A percentile compares a stretch with the other conserved stretches of the same genome.
Evolutionary conservation across 2,888 invertebrate genomes (phyloP).

Genomic region (Meandrusa payeni): DNA sequence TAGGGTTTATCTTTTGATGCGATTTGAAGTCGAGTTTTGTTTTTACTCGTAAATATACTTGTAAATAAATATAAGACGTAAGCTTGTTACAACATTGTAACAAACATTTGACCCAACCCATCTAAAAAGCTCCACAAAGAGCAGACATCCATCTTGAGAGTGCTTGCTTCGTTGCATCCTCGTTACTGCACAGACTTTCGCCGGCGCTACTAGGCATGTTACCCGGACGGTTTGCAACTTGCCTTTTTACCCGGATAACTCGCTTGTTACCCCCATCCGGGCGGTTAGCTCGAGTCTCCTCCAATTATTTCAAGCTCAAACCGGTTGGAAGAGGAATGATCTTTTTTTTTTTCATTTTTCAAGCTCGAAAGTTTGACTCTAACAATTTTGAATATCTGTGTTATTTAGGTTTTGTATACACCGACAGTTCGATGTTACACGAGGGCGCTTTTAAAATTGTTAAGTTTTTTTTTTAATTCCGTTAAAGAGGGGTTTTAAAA

Average conservation of each 20-base stretch:
- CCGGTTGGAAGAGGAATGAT: slow-evolving; percentile 57
- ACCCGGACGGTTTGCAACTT: slow-evolving; percentile 37
- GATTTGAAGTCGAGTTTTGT: too few species aligned
- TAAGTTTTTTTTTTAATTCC: slow-evolving; percentile 23
- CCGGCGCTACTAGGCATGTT: slow-evolving; percentile 43
- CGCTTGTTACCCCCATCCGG: slow-evolving; percentile 69
- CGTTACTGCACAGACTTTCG: slow-evolving; percentile 41
- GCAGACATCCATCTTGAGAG: slow-evolving; percentile 39
- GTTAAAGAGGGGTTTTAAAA: slow-evolving; percentile 25
- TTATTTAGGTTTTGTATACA: slow-evolving; percentile 10
- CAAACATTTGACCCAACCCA: slow-evolving; percentile 21
- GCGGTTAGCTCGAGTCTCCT: slow-evolving; percentile 72
- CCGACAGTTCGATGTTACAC: slow-evolving; percentile 16
- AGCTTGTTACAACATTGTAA: slow-evolving; percentile 10
- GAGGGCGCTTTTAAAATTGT: slow-evolving; percentile 16
- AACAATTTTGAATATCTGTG: slow-evolving; percentile 19
- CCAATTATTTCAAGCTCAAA: slow-evolving; percentile 73
- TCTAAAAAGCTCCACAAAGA: slow-evolving; percentile 15
- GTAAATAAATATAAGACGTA: too few species aligned
- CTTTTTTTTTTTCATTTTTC: slow-evolving; percentile 44
- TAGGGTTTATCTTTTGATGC: too few species aligned
- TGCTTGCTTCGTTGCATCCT: slow-evolving; percentile 49
- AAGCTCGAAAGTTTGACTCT: slow-evolving; percentile 18
- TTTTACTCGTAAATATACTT: too few species aligned
- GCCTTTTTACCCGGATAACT: slow-evolving; percentile 51